Conservation (phyloP, 2,113 vertebrate genomes). For the Tupaia chinensis region DNA sequence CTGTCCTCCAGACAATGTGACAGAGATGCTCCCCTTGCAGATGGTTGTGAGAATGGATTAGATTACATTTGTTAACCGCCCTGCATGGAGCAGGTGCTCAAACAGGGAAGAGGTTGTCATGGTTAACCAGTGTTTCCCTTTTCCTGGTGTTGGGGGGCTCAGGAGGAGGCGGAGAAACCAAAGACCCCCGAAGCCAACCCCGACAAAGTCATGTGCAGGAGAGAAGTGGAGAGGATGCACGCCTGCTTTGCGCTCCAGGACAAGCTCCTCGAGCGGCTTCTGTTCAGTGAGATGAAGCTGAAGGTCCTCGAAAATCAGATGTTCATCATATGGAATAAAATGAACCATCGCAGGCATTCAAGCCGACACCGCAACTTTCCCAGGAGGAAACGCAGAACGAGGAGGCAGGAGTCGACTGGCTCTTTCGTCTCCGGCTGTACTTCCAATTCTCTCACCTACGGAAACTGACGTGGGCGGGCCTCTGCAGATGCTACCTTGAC, state of each 20-base stretch:
- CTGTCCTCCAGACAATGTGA: neutral
- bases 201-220: rapidly evolving
- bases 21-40: neutral
- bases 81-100: neutral
- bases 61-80: neutral
- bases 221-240: constrained; percentile 36
- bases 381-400: neutral
- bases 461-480: neutral
- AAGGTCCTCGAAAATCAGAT: constrained; percentile 80
- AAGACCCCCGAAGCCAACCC: neutral
- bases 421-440: constrained; percentile 54
- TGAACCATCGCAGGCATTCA: neutral
- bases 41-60: neutral
- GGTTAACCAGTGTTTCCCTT: constrained; percentile 5
- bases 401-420: neutral
- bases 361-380: neutral
- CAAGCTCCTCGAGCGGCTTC: constrained; percentile 71
- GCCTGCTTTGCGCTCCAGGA: constrained; percentile 77
- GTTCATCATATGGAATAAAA: constrained; percentile 78
- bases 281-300: constrained; percentile 80
- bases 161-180: constrained; percentile 52
- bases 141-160: neutral
- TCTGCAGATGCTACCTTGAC: constrained; percentile 24
- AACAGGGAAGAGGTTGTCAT: neutral
- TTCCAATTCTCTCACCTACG: constrained; percentile 31